Base-by-base conservation (phyloP, 1,140 invertebrate species). In the Orchesella cincta region DNA sequence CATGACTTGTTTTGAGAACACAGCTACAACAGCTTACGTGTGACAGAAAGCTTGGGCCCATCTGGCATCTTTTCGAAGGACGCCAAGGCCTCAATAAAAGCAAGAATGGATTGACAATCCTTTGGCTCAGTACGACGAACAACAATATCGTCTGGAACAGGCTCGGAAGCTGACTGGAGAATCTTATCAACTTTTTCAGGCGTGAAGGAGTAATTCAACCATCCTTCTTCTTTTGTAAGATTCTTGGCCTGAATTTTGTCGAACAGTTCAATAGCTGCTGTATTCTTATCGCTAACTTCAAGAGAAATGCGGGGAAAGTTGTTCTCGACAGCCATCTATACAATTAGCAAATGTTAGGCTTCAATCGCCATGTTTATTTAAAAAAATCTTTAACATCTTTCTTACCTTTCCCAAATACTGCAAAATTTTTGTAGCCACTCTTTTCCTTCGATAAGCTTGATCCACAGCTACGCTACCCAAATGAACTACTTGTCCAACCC, bases 61-160 rank as follows among this genome's bases (percentile, higher is more conserved):
- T 92, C 85, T 20, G 90, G 87, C 89, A 93, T 92, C 80, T 92
- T 89, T 85, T 94, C 92, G 85, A 91, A 94, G 83, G 91, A 90
- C 8, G 93, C 93, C 26, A 95, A 86, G 85, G 93, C 92, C 90
- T 92, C 82, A 54, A 90, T 89, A 73, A 89, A 85, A 23, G 79
- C 77, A 51, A 78, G 79, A 36, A 90, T 86, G 28, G 80, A 77
- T 76, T 77, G 73, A 75, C 88, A 88, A 82, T 89, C 88, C 34
- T 85, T 82, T 26, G 71, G 71, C 46, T 77, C 78, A 0, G 64
- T 75, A 12, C 23, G 36, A 8, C 26, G 57, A 33, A 76, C n/a
- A 52, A 64, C 34, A 54, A 74, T 75, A 2, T 78, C 74, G 3
- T 20, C 74, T 14, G 23, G 72, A 8, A 75, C 71, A 29, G 26